phyloP scores from a whole-genome alignment of 2,888 invertebrate species.

The Trichogramma evanescens region DNA sequence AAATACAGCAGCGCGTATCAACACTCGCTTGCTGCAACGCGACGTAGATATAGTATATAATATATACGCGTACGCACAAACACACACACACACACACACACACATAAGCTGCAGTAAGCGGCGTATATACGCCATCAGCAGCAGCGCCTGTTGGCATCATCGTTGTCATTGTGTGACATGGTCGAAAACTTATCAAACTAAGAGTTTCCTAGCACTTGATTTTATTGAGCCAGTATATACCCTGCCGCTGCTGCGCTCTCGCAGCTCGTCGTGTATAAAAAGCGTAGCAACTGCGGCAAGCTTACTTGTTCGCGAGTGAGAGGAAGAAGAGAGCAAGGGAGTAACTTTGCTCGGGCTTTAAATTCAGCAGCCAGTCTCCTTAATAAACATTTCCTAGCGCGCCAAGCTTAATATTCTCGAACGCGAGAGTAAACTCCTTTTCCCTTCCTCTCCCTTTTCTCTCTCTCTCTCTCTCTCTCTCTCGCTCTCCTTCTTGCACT shows the following conservation, averaged over 20 bases:
- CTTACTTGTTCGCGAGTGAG: background rate
- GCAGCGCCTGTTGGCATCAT: no score
- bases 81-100: no score
- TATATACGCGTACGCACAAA: no score
- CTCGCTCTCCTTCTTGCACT: background rate
- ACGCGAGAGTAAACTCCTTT: background rate
- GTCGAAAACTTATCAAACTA: constrained; percentile 11
- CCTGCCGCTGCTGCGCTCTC: background rate
- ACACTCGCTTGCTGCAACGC: no score
- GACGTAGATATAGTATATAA: no score
- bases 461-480: background rate
- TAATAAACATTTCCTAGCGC: constrained; percentile 10
- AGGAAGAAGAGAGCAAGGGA: background rate
- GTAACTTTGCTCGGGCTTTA: background rate
- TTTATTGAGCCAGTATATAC: background rate
- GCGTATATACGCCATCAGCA: no score
- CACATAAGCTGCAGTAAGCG: no score
- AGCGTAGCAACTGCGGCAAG: background rate
- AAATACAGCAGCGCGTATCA: no score
- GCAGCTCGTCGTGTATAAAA: background rate
- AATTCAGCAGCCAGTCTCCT: constrained; percentile 13
- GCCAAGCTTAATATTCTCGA: background rate
- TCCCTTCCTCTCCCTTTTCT: background rate
- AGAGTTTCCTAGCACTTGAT: constrained; percentile 4
- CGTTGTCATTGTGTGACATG: no score